phyloP scores from a whole-genome alignment of 2,113 vertebrate species.

The Cryptoleucopteryx plumbea region DNA sequence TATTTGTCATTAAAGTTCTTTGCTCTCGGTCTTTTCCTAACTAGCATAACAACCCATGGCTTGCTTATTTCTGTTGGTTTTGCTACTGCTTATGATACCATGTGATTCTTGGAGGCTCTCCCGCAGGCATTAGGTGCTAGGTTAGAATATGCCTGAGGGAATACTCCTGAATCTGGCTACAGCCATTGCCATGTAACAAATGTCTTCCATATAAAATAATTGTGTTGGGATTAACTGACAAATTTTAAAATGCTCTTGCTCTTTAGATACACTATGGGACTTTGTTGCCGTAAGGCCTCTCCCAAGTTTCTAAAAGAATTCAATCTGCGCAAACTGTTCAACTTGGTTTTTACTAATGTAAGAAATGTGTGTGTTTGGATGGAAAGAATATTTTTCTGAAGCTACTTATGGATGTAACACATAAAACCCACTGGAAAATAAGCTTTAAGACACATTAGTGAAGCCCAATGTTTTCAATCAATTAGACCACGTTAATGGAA shows the following conservation, averaged over 20 bases:
- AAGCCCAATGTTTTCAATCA: neutral
- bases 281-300: neutral
- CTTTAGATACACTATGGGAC: neutral
- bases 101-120: neutral
- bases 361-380: neutral
- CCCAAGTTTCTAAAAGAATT: neutral
- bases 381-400: neutral
- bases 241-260: neutral
- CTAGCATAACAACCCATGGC: neutral
- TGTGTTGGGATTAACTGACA: neutral
- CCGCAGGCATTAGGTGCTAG: neutral
- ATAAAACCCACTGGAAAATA: neutral
- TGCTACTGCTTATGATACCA: accelerated
- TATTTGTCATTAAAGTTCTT: neutral
- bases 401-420: neutral
- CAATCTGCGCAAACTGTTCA: neutral
- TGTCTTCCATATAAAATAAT: neutral
- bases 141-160: neutral
- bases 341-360: neutral
- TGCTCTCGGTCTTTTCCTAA: neutral
- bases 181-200: neutral
- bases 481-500: neutral
- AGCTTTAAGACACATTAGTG: neutral
- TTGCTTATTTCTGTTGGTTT: neutral
- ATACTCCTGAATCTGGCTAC: neutral